Evolutionary conservation across 2,797 vertebrate species (phyloP).

Genomic region (Perodicticus potto): DNA sequence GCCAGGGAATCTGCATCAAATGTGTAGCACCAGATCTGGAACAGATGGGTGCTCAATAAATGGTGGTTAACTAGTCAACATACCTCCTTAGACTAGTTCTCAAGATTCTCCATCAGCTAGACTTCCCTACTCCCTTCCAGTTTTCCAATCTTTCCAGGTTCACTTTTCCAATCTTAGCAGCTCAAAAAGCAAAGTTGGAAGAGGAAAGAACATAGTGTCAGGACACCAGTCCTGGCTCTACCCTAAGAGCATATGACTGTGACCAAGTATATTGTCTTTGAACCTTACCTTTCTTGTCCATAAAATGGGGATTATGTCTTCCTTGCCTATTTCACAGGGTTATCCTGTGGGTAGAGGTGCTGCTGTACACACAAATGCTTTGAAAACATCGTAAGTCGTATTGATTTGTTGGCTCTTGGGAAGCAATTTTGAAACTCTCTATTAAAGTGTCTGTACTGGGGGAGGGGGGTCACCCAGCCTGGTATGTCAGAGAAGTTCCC

Average conservation of each 20-base stretch:
- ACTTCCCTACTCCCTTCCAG: not conserved
- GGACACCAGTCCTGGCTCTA: not conserved
- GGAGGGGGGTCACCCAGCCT: not conserved
- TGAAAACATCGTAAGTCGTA: not conserved
- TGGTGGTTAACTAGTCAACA: not conserved
- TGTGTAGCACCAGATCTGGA: not conserved
- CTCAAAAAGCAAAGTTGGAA: not conserved
- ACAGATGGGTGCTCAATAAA: not conserved
- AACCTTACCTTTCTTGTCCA: not conserved
- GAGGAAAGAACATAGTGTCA: not conserved
- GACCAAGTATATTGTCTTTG: not conserved
- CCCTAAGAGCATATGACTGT: not conserved
- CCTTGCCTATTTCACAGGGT: not conserved
- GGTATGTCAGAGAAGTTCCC: not conserved
- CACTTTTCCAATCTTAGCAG: not conserved
- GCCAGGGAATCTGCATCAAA: not conserved
- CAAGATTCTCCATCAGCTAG: not conserved
- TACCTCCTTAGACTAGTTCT: not conserved
- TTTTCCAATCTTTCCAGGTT: not conserved
- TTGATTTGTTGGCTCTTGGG: not conserved
- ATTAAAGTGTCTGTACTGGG: not conserved
- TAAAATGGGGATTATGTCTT: not conserved
- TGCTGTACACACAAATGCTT: not conserved
- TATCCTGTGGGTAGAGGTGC: not conserved
- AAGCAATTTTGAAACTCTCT: conserved; percentile 5